Conservation (phyloP, 2,113 vertebrate genomes). For the Chrysochloris asiatica region DNA sequence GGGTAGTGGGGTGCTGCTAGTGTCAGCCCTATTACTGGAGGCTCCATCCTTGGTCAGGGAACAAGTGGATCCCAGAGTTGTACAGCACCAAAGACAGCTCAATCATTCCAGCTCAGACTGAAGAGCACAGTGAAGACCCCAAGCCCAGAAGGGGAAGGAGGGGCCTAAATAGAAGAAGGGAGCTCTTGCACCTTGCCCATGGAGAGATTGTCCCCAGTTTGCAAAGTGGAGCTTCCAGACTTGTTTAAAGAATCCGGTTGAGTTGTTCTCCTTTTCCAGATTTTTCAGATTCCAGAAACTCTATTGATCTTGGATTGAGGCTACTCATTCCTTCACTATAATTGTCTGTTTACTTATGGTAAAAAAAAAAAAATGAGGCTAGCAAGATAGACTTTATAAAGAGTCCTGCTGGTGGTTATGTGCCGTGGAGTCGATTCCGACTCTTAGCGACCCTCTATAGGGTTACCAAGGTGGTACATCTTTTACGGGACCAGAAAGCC, state of each 20-base stretch:
- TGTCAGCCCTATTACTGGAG: not conserved
- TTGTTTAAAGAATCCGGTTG: not conserved
- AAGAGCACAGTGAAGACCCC: not conserved
- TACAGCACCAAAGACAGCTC: not conserved
- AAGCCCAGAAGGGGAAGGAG: not conserved
- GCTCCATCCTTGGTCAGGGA: not conserved
- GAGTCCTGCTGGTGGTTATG: too few relatives aligned
- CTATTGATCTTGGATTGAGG: not conserved
- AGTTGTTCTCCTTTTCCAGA: constrained; percentile 8
- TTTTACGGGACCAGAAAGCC: too few relatives aligned
- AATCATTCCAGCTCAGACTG: not conserved
- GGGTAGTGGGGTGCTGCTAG: not conserved
- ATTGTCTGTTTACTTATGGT: not conserved
- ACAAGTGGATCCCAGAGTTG: not conserved
- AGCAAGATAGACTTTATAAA: not conserved
- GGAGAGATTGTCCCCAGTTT: not conserved
- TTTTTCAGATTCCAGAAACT: constrained; percentile 14
- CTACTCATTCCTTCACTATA: not conserved
- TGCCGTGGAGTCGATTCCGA: too few relatives aligned
- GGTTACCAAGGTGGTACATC: too few relatives aligned
- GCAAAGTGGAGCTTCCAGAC: not conserved
- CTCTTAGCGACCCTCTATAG: too few relatives aligned
- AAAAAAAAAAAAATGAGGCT: not conserved
- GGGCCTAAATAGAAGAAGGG: not conserved
- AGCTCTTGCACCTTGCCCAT: not conserved